Percentiles rank a stretch among this genome's conserved stretches.
These are phyloP conservation scores for Rhincodon typus DNA, from an alignment of 2,797 vertebrate genomes.

Conservation along the genomic window DNA sequence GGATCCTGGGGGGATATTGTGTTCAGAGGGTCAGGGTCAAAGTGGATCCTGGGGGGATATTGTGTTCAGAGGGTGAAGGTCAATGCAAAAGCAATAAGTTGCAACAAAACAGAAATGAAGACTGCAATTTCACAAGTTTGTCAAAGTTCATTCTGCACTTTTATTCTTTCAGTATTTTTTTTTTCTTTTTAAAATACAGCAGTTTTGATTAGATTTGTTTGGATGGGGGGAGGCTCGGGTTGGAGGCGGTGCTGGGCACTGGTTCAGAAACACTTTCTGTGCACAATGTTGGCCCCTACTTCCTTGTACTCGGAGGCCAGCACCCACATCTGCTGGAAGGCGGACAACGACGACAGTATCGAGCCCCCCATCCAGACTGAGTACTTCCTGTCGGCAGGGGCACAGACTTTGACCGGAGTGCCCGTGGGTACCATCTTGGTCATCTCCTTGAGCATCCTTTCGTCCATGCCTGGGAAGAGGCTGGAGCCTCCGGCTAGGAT, in stretches of 20 bases:
- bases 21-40: no score
- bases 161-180: conserved; percentile 25
- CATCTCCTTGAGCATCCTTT: conserved; percentile 47
- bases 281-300: conserved; percentile 46
- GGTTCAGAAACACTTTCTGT: conserved; percentile 39
- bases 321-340: conserved; percentile 49
- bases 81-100: no score
- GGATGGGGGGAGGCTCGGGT: no score
- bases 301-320: conserved; percentile 46
- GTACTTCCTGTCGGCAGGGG: conserved; percentile 44
- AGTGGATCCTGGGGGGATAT: no score
- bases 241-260: no score
- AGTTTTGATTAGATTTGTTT: background rate
- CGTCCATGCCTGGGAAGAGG: conserved; percentile 47
- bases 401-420: conserved; percentile 44
- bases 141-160: background rate
- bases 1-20: no score
- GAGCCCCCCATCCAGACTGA: conserved; percentile 50
- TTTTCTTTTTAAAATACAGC: conserved; percentile 15
- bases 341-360: conserved; percentile 48
- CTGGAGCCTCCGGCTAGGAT: conserved; percentile 50
- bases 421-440: conserved; percentile 43
- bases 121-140: background rate
- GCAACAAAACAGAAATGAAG: background rate
- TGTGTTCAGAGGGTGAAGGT: no score